Conservation (phyloP, 2,113 vertebrate species). For the Mesoclemmys tuberculata region DNA sequence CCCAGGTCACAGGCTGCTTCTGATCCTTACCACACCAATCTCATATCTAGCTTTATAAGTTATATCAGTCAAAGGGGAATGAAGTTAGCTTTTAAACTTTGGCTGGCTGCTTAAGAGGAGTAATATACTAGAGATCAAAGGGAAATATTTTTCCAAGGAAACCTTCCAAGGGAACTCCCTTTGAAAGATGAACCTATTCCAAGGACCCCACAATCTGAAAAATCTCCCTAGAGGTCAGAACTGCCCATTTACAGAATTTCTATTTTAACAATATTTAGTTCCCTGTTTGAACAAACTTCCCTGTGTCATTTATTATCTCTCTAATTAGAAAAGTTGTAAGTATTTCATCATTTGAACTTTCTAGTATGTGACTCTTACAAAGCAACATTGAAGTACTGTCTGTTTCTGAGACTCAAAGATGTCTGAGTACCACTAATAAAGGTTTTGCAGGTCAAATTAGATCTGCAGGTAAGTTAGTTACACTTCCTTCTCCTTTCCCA, state of each 20-base stretch:
- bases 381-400: background rate
- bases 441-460: background rate
- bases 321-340: slow-evolving; percentile 40
- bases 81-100: slow-evolving; percentile 76
- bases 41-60: slow-evolving; percentile 62
- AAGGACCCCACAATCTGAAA: slow-evolving; percentile 81
- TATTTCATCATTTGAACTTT: slow-evolving; percentile 28
- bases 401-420: background rate
- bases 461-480: background rate
- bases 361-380: slow-evolving; percentile 16
- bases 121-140: slow-evolving; percentile 78
- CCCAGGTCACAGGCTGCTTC: background rate
- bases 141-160: slow-evolving; percentile 80
- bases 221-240: slow-evolving; percentile 52
- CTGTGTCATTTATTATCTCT: slow-evolving; percentile 60
- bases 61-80: slow-evolving; percentile 69
- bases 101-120: slow-evolving; percentile 74
- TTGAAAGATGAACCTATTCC: slow-evolving; percentile 70
- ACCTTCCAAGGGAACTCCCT: slow-evolving; percentile 80
- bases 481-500: background rate
- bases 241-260: slow-evolving; percentile 59
- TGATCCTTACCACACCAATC: background rate
- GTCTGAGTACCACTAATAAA: background rate
- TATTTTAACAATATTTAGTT: slow-evolving; percentile 60
- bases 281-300: slow-evolving; percentile 45